Base-by-base conservation (phyloP, 2,113 vertebrate genomes). In the Peromyscus californicus region DNA sequence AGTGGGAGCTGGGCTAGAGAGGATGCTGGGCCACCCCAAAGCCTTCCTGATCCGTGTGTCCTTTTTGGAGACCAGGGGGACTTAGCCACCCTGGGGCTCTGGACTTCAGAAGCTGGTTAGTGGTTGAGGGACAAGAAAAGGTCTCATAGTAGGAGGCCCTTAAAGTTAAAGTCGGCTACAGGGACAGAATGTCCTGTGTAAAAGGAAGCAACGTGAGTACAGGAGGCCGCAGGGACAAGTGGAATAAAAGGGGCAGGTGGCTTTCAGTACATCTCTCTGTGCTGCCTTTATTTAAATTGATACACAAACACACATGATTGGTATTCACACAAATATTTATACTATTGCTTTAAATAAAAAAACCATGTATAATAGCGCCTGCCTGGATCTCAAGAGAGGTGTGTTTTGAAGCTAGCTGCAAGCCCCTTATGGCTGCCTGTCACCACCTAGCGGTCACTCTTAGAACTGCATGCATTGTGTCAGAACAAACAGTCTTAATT, bases 341-440 rank as follows among this genome's bases (percentile, higher is more conserved):
- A 19, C 4, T 51, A 4, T 61, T 63, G n/a, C 74, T 96, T 97
- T 91, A 96, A 95, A 67, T 79, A 91, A 65, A 29, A 29, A 94
- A 88, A 29, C 83, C 82, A 42, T 67, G 86, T 76, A 29, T 21
- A 78, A n/a, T 51, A 42, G 85, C 74, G 17, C 39, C 76, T 83
- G 82, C 57, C 85, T 17, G 11, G n/a, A 4, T 85, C 42, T n/a
- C 39, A 19, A 80, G 29, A 21, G 39, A 31, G 0, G 10, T 22
- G 7, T 42, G 19, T 67, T 83, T 72, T 12, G 39, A n/a, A n/a
- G n/a, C 31, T 65, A n/a, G 45, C 57, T 48, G 26, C 24, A 13
- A 4, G 16, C 16, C 54, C 59, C 57, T 85, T 75, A 79, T 1
- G 16, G 17, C 75, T 90, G 24, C 54, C 36, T 89, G 36, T 72